Percentiles rank a stretch among this genome's conserved stretches.
These are phyloP conservation scores for Ooceraea biroi DNA, from an alignment of 1,140 invertebrate genomes.

Conservation along the genomic window DNA sequence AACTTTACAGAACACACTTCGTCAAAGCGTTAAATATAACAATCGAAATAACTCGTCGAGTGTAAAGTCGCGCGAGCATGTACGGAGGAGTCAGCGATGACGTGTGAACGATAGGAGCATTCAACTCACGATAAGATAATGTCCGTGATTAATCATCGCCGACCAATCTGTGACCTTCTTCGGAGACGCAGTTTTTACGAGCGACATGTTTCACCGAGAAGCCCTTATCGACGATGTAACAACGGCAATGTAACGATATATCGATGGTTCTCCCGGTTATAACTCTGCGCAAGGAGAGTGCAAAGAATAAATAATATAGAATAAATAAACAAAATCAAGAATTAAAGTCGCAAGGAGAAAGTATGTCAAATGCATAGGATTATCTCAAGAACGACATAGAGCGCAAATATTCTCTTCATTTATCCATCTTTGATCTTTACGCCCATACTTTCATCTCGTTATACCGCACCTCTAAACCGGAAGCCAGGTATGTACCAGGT, in stretches of 20 bases:
- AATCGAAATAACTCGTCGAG: slow-evolving; percentile 31
- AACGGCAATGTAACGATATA: not conserved
- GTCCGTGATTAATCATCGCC: slow-evolving; percentile 42
- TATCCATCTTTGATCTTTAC: too few species aligned
- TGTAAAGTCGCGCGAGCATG: not conserved
- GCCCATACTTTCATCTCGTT: too few species aligned
- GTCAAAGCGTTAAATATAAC: not conserved
- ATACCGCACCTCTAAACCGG: too few species aligned
- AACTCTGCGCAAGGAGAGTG: not conserved
- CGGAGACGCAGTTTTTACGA: slow-evolving; percentile 2
- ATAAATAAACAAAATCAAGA: not conserved
- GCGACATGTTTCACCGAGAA: not conserved
- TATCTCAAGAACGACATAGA: not conserved
- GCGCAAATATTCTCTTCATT: too few species aligned
- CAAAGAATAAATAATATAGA: not conserved
- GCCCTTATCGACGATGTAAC: not conserved
- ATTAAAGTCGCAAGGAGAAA: not conserved
- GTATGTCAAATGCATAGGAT: not conserved
- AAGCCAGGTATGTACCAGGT: too few species aligned
- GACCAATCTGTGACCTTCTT: slow-evolving; percentile 55
- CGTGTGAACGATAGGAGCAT: slow-evolving; percentile 40
- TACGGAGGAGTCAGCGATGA: slow-evolving; percentile 17
- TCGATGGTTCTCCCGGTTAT: not conserved
- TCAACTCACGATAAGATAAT: slow-evolving; percentile 60
- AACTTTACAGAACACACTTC: slow-evolving; percentile 6